Evolutionary conservation across 1,140 invertebrate genomes (phyloP), one percentile per base, ranked within the genome.

Genomic region (Pomacea maculata): DNA sequence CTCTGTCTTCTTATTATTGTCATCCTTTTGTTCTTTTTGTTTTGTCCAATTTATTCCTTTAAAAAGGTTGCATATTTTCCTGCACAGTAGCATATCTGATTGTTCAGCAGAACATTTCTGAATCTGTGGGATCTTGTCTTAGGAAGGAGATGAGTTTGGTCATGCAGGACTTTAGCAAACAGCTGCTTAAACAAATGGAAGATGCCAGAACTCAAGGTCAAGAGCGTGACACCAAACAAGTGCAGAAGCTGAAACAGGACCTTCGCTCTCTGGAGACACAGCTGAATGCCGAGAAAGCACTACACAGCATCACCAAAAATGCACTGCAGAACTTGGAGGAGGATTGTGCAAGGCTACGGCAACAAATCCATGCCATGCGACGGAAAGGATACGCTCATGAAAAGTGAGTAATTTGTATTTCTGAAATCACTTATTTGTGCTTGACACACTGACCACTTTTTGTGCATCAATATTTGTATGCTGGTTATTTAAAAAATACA

Each of bases 71-170:
- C 6, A 45, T 45, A 45, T 45, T 45, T 45, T 45, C 34, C 34
- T 45, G 34, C 34, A 45, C 34, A 45, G 6, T 6, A 4, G 34
- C 34, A 45, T 6, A 45, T 45, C 34, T 45, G 34, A 45, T 45
- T 4, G 34, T 45, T 45, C 34, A 45, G 34, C 34, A 45, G 34
- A 45, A 45, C 34, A 45, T 45, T 45, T 45, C 34, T 45, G 34
- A 45, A 45, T 45, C 34, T 45, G 34, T 45, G 34, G 34, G 0
- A 45, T 45, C 34, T 14, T 75, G 75, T 8, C 77, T 1, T 68
- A 90, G 89, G 87, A 83, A 85, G 45, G 88, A 90, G 78, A 87
- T 89, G 88, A 87, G 87, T 45, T 83, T 83, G 29, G 83, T 89
- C 52, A 87, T 90, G 21, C 87, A 87, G 45, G 88, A 89, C 14